A percentile compares a stretch with the other conserved stretches of the same genome.
phyloP scores from a whole-genome alignment of 2,888 invertebrate species.

The Drosophila multiciliata region DNA sequence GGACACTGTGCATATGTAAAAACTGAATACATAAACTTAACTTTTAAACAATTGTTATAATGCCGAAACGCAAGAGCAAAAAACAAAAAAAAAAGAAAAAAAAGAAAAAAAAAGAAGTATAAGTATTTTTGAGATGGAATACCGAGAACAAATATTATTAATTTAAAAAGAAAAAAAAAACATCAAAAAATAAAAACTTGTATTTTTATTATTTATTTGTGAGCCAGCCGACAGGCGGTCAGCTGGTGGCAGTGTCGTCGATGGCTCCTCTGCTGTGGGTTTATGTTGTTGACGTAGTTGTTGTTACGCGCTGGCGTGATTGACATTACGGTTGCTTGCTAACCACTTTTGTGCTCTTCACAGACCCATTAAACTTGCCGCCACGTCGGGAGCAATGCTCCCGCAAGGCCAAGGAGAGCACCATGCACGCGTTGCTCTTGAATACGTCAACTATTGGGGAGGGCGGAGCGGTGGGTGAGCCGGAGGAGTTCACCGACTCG shows the following conservation, averaged over 20 bases:
- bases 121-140: slow-evolving; percentile 81
- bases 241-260: slow-evolving; percentile 33
- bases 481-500: slow-evolving; percentile 87
- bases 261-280: slow-evolving; percentile 50
- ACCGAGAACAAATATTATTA: slow-evolving; percentile 79
- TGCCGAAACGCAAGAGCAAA: slow-evolving; percentile 59
- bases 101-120: slow-evolving; percentile 59
- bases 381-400: slow-evolving; percentile 88
- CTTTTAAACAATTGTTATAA: slow-evolving; percentile 64
- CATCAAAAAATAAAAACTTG: slow-evolving; percentile 72
- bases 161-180: slow-evolving; percentile 76
- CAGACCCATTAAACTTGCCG: slow-evolving; percentile 85
- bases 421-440: slow-evolving; percentile 86
- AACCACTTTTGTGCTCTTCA: slow-evolving; percentile 77
- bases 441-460: slow-evolving; percentile 73
- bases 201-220: slow-evolving; percentile 77
- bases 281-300: slow-evolving; percentile 56
- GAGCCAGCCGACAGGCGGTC: slow-evolving; percentile 41
- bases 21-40: slow-evolving; percentile 66
- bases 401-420: slow-evolving; percentile 89
- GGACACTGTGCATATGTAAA: slow-evolving; percentile 77
- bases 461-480: slow-evolving; percentile 85
- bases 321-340: slow-evolving; percentile 41
- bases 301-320: slow-evolving; percentile 39
- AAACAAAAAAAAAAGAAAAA: slow-evolving; percentile 37